A percentile compares a stretch with the other conserved stretches of the same genome.
Conservation (phyloP, 2,888 invertebrate species). For the Ennomos quercinarius region DNA sequence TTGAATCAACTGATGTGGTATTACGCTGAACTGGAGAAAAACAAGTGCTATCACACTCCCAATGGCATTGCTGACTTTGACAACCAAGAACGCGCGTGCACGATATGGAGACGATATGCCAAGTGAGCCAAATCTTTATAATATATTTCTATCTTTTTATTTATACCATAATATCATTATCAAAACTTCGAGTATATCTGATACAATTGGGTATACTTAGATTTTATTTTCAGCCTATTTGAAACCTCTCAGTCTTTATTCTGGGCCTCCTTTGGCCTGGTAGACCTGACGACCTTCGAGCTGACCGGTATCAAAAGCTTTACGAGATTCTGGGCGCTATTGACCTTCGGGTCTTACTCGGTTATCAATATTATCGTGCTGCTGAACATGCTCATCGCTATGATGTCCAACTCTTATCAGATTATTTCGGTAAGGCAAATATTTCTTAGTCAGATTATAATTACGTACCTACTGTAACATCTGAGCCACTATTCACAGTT, state of each 20-base stretch:
- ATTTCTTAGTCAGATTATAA: too few relatives aligned
- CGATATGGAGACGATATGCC: conserved; percentile 95
- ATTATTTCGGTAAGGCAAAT: conserved; percentile 93
- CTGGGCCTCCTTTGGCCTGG: conserved; percentile 99
- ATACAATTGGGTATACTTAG: too few relatives aligned
- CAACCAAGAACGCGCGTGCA: conserved; percentile 92
- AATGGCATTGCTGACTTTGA: conserved; percentile 93
- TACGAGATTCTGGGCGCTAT: conserved; percentile 97
- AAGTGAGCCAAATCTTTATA: conserved; percentile 86
- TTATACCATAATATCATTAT: not conserved
- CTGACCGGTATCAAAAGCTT: conserved; percentile 97
- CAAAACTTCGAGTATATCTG: too few relatives aligned
- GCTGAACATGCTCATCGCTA: conserved; percentile 98
- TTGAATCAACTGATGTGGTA: conserved; percentile 97
- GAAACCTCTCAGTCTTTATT: conserved; percentile 99
- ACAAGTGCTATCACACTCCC: conserved; percentile 92
- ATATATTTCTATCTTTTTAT: not conserved
- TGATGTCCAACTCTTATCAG: conserved; percentile 99
- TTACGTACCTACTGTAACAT: too few relatives aligned
- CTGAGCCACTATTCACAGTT: too few relatives aligned
- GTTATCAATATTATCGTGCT: conserved; percentile 98
- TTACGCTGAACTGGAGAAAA: conserved; percentile 95
- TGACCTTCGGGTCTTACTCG: conserved; percentile 99
- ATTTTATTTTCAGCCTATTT: conserved; percentile 90
- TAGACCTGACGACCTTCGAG: conserved; percentile 97